Evolutionary conservation across 2,113 vertebrate species (phyloP).

Genomic region (Melanostigma gelatinosum): DNA sequence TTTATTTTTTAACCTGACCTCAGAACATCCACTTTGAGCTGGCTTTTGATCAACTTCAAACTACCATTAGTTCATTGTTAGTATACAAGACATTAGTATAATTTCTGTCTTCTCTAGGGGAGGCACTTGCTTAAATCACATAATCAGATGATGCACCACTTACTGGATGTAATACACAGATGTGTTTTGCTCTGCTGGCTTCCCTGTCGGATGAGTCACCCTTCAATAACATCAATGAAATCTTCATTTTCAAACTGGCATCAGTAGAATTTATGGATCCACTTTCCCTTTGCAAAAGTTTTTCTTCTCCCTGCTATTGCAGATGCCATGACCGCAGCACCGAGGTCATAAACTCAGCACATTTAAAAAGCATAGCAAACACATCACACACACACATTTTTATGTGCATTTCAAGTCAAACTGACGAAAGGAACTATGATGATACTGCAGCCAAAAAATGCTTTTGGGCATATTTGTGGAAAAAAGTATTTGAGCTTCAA

Average conservation of each 20-base stretch:
- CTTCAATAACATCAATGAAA: conserved; percentile 56
- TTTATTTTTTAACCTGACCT: conserved; percentile 49
- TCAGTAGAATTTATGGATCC: conserved; percentile 28
- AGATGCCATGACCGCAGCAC: not conserved
- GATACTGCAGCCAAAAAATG: not conserved
- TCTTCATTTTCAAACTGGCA: conserved; percentile 53
- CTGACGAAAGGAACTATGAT: not conserved
- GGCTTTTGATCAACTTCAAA: conserved; percentile 53
- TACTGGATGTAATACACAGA: conserved; percentile 54
- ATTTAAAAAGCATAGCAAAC: not conserved
- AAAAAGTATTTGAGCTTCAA: not conserved
- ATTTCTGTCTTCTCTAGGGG: conserved; percentile 47
- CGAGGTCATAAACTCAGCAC: conserved; percentile 8
- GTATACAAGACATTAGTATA: conserved; percentile 47
- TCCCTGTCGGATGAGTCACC: conserved; percentile 57
- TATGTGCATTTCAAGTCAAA: not conserved
- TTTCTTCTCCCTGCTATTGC: conserved; percentile 2
- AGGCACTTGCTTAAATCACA: conserved; percentile 58
- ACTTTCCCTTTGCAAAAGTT: not conserved
- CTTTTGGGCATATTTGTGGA: not conserved
- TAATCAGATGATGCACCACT: conserved; percentile 63
- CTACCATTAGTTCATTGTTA: conserved; percentile 52
- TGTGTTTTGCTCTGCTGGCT: conserved; percentile 49
- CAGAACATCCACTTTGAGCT: conserved; percentile 45
- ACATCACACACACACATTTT: not conserved